These are phyloP conservation scores for Theropithecus gelada DNA, from an alignment of 2,113 vertebrate genomes.

Conservation along the genomic window DNA sequence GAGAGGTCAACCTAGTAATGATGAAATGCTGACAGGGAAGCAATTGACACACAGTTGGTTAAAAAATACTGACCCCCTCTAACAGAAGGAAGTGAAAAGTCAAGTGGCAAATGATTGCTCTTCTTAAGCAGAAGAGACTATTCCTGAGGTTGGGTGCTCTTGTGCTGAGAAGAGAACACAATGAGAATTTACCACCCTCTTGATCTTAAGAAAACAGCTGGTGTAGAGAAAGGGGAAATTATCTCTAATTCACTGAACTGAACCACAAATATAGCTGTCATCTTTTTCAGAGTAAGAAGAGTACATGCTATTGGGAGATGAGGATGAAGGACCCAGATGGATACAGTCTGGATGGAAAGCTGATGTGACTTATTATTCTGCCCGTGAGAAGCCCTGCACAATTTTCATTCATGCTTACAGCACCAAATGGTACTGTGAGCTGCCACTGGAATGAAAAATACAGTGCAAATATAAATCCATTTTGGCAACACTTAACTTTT, in stretches of 20 bases:
- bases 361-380: rapidly evolving
- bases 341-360: rapidly evolving
- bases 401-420: not conserved
- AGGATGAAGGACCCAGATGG: not conserved
- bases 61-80: constrained; percentile 74
- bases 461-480: not conserved
- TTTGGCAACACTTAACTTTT: not conserved
- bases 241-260: not conserved
- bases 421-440: not conserved
- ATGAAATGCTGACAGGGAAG: constrained; percentile 75
- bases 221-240: not conserved
- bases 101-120: constrained; percentile 75
- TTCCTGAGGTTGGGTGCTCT: not conserved
- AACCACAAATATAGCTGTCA: too few relatives aligned
- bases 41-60: constrained; percentile 59
- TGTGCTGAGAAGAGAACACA: not conserved
- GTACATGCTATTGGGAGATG: too few relatives aligned
- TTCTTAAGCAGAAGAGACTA: constrained; percentile 65
- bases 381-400: not conserved
- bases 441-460: not conserved
- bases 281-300: not conserved
- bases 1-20: constrained; percentile 61
- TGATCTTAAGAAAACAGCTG: not conserved
- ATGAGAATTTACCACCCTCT: not conserved
- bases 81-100: constrained; percentile 70